A percentile compares a stretch with the other conserved stretches of the same genome.
phyloP scores from a whole-genome alignment of 2,888 invertebrate species.

The Limnephilus auricula region DNA sequence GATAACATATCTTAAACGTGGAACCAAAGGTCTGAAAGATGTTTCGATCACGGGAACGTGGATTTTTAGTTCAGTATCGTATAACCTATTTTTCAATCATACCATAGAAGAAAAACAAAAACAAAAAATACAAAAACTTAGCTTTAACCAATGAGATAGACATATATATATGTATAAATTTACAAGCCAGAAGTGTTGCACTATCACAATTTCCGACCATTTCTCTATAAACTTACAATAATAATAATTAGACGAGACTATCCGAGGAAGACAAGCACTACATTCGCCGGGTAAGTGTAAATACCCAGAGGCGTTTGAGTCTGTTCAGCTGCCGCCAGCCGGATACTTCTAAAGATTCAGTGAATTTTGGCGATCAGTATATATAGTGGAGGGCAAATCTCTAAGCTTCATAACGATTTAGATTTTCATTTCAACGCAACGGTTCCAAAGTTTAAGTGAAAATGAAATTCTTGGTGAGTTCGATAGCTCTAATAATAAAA shows the following conservation, averaged over 20 bases:
- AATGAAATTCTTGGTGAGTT: conserved; percentile 72
- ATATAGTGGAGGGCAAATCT: conserved; percentile 48
- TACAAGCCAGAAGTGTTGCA: too few species aligned
- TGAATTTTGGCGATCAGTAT: conserved; percentile 37
- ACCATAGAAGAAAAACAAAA: too few species aligned
- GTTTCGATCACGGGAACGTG: neutral
- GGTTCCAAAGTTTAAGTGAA: conserved; percentile 65
- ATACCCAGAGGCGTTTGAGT: conserved; percentile 14
- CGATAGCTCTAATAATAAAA: neutral
- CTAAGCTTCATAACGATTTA: conserved; percentile 49
- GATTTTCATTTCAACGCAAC: conserved; percentile 48
- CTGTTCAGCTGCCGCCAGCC: neutral
- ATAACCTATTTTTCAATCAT: too few species aligned
- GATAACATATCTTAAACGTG: too few species aligned
- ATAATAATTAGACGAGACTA: neutral
- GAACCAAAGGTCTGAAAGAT: neutral
- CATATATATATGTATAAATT: too few species aligned
- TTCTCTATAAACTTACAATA: too few species aligned
- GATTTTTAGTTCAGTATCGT: neutral
- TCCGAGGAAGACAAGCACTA: neutral
- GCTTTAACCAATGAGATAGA: too few species aligned
- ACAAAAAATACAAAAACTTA: too few species aligned
- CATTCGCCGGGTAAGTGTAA: neutral
- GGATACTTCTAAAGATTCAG: conserved; percentile 24
- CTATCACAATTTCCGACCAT: too few species aligned